Evolutionary conservation across 2,888 invertebrate genomes (phyloP).

Genomic region (Fissipunctia ypsillon): DNA sequence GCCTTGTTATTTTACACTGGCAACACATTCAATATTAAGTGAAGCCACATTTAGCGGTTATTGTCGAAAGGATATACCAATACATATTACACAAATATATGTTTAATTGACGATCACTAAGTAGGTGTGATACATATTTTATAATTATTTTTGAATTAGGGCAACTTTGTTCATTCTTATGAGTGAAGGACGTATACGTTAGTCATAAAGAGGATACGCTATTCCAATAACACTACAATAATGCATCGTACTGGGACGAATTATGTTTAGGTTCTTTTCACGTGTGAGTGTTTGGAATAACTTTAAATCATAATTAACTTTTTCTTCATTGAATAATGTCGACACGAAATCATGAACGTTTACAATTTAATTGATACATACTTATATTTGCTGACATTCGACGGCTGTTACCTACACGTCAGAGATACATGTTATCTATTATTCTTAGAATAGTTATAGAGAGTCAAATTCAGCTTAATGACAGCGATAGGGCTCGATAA

Average conservation of each 20-base stretch:
- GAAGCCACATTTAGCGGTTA: slow-evolving; percentile 60
- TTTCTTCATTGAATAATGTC: neutral
- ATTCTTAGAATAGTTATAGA: neutral
- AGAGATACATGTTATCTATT: neutral
- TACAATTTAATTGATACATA: slow-evolving; percentile 13
- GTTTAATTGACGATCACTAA: slow-evolving; percentile 64
- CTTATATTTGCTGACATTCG: neutral
- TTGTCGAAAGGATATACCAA: slow-evolving; percentile 61
- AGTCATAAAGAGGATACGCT: slow-evolving; percentile 26
- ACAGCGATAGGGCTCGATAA: neutral
- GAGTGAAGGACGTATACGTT: slow-evolving; percentile 16
- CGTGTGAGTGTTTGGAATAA: slow-evolving; percentile 3
- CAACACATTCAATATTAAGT: slow-evolving; percentile 41
- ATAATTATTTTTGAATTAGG: slow-evolving; percentile 20
- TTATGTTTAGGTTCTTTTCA: slow-evolving; percentile 12
- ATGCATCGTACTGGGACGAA: neutral
- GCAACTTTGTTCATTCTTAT: slow-evolving; percentile 25
- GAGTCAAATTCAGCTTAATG: neutral
- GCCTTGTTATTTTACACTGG: slow-evolving; percentile 39
- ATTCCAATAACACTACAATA: neutral
- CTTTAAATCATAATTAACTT: neutral
- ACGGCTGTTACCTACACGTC: neutral
- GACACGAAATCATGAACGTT: neutral
- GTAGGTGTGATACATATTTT: slow-evolving; percentile 25
- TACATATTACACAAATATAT: slow-evolving; percentile 52